These are phyloP conservation scores for Zoanthus solanderi DNA, from an alignment of 92 coral and sea anemone species.

Conservation along the genomic window DNA sequence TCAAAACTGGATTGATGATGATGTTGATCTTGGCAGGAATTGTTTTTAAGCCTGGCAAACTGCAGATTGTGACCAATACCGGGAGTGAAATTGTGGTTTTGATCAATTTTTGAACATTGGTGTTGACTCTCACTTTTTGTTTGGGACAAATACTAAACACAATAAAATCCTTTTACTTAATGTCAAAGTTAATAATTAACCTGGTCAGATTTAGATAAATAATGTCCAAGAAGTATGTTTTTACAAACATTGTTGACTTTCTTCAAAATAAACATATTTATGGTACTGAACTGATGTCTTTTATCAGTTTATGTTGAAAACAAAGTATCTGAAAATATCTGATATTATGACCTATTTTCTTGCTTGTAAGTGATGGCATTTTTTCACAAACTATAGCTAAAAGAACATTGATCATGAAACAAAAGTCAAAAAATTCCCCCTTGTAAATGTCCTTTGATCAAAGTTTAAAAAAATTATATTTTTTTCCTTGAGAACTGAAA, in stretches of 20 bases:
- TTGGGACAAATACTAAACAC: neutral
- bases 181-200: neutral
- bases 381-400: neutral
- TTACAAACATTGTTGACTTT: neutral
- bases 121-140: conserved; percentile 12
- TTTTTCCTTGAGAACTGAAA: neutral
- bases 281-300: conserved; percentile 5
- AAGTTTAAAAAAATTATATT: neutral
- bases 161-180: neutral
- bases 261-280: neutral
- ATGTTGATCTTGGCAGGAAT: conserved; percentile 3
- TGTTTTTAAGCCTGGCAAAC: conserved; percentile 29
- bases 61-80: conserved; percentile 17
- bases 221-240: neutral
- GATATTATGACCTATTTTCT: neutral
- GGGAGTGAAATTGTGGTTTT: conserved; percentile 15
- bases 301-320: conserved; percentile 3
- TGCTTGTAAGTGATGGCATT: neutral
- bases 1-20: too few species aligned
- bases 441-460: conserved; percentile 3
- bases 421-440: conserved; percentile 12
- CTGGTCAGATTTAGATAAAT: neutral
- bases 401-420: conserved; percentile 3
- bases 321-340: neutral
- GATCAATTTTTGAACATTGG: conserved; percentile 12